These are phyloP conservation scores for Perdita meconis DNA, from an alignment of 2,888 invertebrate species.

Conservation along the genomic window DNA sequence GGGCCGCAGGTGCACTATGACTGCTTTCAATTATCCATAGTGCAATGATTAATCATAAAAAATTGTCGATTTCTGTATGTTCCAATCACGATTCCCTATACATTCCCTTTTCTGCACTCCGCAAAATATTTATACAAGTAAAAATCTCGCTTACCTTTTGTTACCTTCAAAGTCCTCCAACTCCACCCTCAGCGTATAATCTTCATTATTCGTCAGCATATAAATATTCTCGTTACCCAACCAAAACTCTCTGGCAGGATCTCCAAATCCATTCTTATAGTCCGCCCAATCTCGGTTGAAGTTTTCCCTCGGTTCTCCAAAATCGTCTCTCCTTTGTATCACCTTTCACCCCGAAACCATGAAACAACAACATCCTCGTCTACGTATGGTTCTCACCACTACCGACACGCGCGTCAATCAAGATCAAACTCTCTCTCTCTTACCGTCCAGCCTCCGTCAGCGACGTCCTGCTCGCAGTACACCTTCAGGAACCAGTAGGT, in stretches of 20 bases:
- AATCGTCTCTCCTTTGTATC: conserved; percentile 95
- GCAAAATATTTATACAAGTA: no score
- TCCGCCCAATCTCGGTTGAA: conserved; percentile 97
- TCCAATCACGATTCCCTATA: no score
- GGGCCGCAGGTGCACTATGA: no score
- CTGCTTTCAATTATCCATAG: no score
- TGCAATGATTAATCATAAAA: no score
- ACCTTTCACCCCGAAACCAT: no score
- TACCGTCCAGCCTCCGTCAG: conserved; percentile 97
- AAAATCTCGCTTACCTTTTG: conserved; percentile 92
- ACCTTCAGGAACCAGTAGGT: conserved; percentile 97
- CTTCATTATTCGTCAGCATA: conserved; percentile 96
- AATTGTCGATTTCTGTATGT: no score
- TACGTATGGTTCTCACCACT: no score
- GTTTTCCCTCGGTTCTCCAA: conserved; percentile 94
- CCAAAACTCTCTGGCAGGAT: conserved; percentile 96
- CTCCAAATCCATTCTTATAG: conserved; percentile 96
- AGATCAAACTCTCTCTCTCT: conserved; percentile 79
- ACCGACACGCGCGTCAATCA: no score
- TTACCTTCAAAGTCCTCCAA: conserved; percentile 97
- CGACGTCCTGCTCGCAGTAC: conserved; percentile 94
- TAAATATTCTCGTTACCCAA: conserved; percentile 97
- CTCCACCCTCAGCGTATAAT: conserved; percentile 94
- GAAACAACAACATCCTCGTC: no score
- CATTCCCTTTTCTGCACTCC: no score